Conservation (phyloP, 2,113 vertebrate species). For the Channa maculata region DNA sequence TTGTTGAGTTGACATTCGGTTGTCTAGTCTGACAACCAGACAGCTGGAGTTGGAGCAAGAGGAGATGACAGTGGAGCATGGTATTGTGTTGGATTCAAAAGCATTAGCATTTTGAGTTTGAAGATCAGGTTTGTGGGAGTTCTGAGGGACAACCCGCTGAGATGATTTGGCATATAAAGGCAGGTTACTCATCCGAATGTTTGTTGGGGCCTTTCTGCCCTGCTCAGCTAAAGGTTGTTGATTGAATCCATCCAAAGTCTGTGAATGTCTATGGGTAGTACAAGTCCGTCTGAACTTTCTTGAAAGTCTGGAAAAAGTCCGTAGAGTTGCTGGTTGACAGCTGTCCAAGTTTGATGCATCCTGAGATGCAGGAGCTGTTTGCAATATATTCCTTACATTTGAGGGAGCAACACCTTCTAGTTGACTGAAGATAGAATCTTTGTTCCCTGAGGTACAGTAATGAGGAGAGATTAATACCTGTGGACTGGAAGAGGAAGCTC, state of each 20-base stretch:
- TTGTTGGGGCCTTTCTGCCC: background rate
- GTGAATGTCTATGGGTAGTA: background rate
- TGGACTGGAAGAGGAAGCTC: background rate
- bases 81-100: background rate
- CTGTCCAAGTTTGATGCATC: background rate
- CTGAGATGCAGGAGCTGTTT: background rate
- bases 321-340: background rate
- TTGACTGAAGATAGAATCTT: background rate
- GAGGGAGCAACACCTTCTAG: background rate
- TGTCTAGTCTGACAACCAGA: background rate
- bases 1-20: background rate
- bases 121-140: background rate
- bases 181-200: background rate
- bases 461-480: background rate
- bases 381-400: background rate
- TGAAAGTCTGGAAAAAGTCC: constrained; percentile 17
- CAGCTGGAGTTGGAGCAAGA: background rate
- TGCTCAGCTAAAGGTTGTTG: background rate
- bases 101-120: background rate
- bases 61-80: background rate
- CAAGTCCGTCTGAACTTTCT: background rate
- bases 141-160: background rate
- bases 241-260: background rate
- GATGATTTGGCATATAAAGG: background rate
- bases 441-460: background rate